Conservation (phyloP, 2,113 vertebrate genomes). For the Ammodytes dubius region DNA sequence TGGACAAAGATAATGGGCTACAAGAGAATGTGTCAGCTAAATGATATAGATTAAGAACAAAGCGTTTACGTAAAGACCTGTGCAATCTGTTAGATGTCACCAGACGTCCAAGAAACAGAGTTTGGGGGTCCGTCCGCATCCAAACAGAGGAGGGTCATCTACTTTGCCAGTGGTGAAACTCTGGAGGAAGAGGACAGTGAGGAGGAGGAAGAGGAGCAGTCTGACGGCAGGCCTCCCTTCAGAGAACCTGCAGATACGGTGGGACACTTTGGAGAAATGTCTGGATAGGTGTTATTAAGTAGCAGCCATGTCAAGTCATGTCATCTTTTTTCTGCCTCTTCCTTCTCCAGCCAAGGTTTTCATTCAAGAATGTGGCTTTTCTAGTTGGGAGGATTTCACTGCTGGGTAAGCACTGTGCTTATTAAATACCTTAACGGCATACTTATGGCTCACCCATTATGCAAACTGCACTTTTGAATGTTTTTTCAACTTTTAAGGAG, state of each 20-base stretch:
- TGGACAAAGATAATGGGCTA: background rate
- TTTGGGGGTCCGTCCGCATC: slow-evolving; percentile 12
- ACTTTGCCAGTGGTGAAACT: slow-evolving; percentile 86
- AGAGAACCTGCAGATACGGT: slow-evolving; percentile 63
- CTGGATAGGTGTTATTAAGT: background rate
- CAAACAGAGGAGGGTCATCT: slow-evolving; percentile 77
- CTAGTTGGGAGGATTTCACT: slow-evolving; percentile 77
- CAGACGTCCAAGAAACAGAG: slow-evolving; percentile 42
- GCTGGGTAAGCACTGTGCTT: slow-evolving; percentile 68
- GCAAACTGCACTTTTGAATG: too few species aligned
- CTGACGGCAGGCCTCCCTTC: slow-evolving; percentile 33
- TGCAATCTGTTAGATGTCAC: slow-evolving; percentile 16
- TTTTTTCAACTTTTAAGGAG: too few species aligned
- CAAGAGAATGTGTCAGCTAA: background rate
- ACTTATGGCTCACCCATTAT: too few species aligned
- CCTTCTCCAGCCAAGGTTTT: slow-evolving; percentile 52
- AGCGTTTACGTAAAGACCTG: background rate
- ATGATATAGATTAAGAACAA: background rate
- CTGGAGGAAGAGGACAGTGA: slow-evolving; percentile 74
- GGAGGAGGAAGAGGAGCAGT: slow-evolving; percentile 71
- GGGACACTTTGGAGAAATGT: background rate
- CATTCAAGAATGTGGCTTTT: slow-evolving; percentile 75
- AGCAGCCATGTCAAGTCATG: background rate
- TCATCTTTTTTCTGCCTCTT: background rate
- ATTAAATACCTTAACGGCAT: background rate